Base-by-base conservation (phyloP, 2,888 invertebrate species). In the Trichogramma evanescens region DNA sequence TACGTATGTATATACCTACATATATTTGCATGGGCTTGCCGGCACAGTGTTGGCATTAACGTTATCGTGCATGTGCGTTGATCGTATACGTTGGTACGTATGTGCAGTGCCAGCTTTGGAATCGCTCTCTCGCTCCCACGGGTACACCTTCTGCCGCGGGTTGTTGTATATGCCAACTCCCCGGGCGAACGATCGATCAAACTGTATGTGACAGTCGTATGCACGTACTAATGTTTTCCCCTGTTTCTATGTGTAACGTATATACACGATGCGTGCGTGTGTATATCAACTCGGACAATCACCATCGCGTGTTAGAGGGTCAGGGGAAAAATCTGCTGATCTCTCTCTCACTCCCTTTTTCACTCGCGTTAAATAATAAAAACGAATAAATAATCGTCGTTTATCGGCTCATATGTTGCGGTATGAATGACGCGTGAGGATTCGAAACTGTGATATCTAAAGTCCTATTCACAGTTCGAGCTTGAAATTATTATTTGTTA, bases 181-280 rank as follows among this genome's bases (percentile, higher is more conserved):
- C 59, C 48, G 58, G 38, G 58, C 56, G 54, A 46, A 6, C 57
- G 58, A 61, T 63, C 61, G 53, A 61, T 63, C 61, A 63, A 58
- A 63, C 57, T 61, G 53, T 53, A 61, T 7, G 53, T 52, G 58
- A 56, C 62, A 57, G 50, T 50, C 51, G 58, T 7, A n/a, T 26
- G 56, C 43, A n/a, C 8, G 51, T 59, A 51, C 58, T 58, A 63
- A 61, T 61, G 54, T 51, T 54, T 54, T 50, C 26, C n/a, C 54
- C 26, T 49, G 54, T 13, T 41, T 45, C 48, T 43, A 40, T 6
- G 26, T 45, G 43, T 26, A 26, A 26, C 26, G 26, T 42, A 5
- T 59, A 50, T 50, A 45, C 41, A 8, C n/a, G 9, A 41, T 51
- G 10, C 50, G 10, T 8, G 10, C 26, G 26, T 50, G 50, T 56